These are phyloP conservation scores for Girardinichthys multiradiatus DNA, from an alignment of 2,113 vertebrate species.

Conservation along the genomic window DNA sequence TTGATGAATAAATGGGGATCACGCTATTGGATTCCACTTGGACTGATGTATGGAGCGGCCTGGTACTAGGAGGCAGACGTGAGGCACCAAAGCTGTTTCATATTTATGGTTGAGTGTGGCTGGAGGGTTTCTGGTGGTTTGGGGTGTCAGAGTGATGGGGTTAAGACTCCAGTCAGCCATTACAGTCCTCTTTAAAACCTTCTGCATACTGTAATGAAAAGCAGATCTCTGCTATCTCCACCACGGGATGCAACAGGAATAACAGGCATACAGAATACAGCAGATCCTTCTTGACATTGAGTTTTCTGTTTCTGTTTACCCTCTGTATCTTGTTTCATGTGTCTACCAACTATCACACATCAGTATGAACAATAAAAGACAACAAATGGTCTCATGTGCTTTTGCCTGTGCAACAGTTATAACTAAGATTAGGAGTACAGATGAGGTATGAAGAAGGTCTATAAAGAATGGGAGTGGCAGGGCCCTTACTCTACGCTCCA, in stretches of 20 bases:
- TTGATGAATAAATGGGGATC: constrained; percentile 59
- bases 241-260: constrained; percentile 24
- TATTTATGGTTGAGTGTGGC: constrained; percentile 58
- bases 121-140: constrained; percentile 53
- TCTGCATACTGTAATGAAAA: constrained; percentile 62
- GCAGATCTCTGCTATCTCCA: constrained; percentile 56
- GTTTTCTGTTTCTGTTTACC: constrained; percentile 17
- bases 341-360: constrained; percentile 31
- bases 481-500: constrained; percentile 41
- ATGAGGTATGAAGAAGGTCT: constrained; percentile 34
- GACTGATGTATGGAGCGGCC: constrained; percentile 63
- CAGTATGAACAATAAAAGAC: constrained; percentile 26
- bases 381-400: constrained; percentile 42
- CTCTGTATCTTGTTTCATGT: constrained; percentile 19
- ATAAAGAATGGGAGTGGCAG: constrained; percentile 48
- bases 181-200: constrained; percentile 55
- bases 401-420: constrained; percentile 14
- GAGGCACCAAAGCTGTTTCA: constrained; percentile 65
- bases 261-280: constrained; percentile 27
- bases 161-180: constrained; percentile 67
- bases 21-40: constrained; percentile 44
- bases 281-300: constrained; percentile 25
- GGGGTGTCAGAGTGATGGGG: constrained; percentile 61
- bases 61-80: constrained; percentile 49
- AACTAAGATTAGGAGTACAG: constrained; percentile 11